Conservation (phyloP, 2,888 invertebrate species). For the Schrankia costaestrigalis region DNA sequence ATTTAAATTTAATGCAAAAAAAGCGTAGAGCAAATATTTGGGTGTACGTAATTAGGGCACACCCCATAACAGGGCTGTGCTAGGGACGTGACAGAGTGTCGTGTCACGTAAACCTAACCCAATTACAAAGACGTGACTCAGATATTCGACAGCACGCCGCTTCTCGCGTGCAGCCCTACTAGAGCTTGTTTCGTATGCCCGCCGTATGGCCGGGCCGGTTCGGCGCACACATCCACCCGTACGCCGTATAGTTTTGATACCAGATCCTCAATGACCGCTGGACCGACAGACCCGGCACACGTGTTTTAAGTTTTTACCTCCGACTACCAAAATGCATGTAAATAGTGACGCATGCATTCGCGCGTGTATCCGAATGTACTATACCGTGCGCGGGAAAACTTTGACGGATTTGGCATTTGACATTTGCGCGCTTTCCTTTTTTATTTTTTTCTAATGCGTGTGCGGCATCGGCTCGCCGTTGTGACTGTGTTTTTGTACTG, state of each 20-base stretch:
- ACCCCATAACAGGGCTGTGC: slow-evolving; percentile 48
- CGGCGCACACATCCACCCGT: slow-evolving; percentile 66
- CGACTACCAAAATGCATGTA: slow-evolving; percentile 64
- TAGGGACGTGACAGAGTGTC: slow-evolving; percentile 58
- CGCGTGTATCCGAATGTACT: slow-evolving; percentile 51
- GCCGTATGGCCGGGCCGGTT: slow-evolving; percentile 69
- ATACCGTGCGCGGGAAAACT: slow-evolving; percentile 55
- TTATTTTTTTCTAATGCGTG: slow-evolving; percentile 33
- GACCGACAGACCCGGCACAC: slow-evolving; percentile 82
- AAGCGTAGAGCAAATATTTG: slow-evolving; percentile 36
- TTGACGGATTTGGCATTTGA: slow-evolving; percentile 55
- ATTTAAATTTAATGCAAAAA: slow-evolving; percentile 13
- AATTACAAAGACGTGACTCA: slow-evolving; percentile 74
- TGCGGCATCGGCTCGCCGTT: slow-evolving; percentile 25
- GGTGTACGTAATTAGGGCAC: slow-evolving; percentile 72
- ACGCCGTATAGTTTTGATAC: slow-evolving; percentile 68
- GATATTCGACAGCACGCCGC: slow-evolving; percentile 60
- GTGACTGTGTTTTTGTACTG: slow-evolving; percentile 32
- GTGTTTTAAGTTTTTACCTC: slow-evolving; percentile 66
- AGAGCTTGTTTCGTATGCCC: slow-evolving; percentile 73
- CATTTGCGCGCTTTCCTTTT: slow-evolving; percentile 50
- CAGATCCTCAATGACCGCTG: slow-evolving; percentile 83
- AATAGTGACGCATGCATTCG: slow-evolving; percentile 56
- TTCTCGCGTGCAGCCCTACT: slow-evolving; percentile 34
- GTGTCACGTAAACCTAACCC: slow-evolving; percentile 77